phyloP scores from a whole-genome alignment of 2,888 invertebrate species.

The Xestia c-nigrum region DNA sequence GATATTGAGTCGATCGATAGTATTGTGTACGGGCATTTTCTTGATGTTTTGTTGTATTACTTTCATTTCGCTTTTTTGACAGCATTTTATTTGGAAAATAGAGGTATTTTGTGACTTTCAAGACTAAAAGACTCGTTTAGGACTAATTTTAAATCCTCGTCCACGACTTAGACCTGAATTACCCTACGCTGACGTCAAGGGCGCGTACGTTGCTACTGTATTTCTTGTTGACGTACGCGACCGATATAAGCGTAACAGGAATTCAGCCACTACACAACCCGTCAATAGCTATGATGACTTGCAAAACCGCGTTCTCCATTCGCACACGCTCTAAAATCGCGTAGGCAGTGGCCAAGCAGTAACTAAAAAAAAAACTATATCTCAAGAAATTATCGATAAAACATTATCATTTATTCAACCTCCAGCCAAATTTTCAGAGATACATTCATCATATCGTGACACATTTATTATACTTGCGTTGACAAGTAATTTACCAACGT shows the following conservation, averaged over 20 bases:
- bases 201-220: too few relatives aligned
- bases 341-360: background rate
- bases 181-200: too few relatives aligned
- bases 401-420: background rate
- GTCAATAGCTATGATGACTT: background rate
- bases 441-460: constrained; percentile 32
- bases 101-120: background rate
- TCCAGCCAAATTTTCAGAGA: background rate
- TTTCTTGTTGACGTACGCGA: too few relatives aligned
- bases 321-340: background rate
- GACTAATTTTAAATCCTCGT: too few relatives aligned
- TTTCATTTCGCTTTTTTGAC: background rate
- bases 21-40: background rate
- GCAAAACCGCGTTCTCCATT: background rate
- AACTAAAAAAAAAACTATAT: background rate
- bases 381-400: background rate
- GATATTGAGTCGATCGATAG: constrained; percentile 10
- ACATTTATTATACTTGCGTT: constrained; percentile 6
- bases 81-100: background rate
- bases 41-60: background rate
- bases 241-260: too few relatives aligned
- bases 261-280: background rate
- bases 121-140: background rate
- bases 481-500: constrained; percentile 21
- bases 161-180: background rate